Evolutionary conservation across 2,888 invertebrate genomes (phyloP).

Genomic region (Pharmacophagus antenor): DNA sequence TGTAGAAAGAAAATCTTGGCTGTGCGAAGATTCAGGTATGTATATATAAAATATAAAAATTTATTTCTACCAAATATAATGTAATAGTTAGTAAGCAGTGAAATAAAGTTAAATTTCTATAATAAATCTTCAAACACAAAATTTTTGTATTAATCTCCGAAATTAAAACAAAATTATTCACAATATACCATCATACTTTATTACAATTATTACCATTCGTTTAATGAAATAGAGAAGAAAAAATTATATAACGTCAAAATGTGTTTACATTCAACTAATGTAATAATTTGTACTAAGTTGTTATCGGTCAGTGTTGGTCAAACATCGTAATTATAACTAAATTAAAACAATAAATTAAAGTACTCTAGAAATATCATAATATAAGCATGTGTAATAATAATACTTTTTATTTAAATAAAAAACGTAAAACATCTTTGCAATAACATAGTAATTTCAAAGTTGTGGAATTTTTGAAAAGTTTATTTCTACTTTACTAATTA

Average conservation of each 20-base stretch:
- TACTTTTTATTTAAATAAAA: background rate
- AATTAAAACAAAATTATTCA: slow-evolving; percentile 21
- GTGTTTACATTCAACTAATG: slow-evolving; percentile 5
- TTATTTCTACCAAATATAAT: slow-evolving; percentile 53
- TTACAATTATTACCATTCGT: slow-evolving; percentile 49
- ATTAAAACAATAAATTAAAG: slow-evolving; percentile 4
- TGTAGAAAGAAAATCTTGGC: slow-evolving; percentile 46
- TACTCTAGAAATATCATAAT: background rate
- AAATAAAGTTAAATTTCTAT: slow-evolving; percentile 45
- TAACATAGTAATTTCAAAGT: slow-evolving; percentile 4
- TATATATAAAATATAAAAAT: slow-evolving; percentile 42
- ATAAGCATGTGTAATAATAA: background rate
- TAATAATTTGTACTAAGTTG: slow-evolving; percentile 9
- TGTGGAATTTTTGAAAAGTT: background rate
- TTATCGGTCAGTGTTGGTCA: background rate
- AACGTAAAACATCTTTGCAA: background rate
- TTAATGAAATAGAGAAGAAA: slow-evolving; percentile 9
- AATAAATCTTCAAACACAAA: slow-evolving; percentile 36
- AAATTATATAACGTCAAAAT: background rate
- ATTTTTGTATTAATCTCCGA: slow-evolving; percentile 25
- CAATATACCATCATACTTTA: slow-evolving; percentile 47
- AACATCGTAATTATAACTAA: background rate
- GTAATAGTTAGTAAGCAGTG: slow-evolving; percentile 37
- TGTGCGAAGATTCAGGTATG: slow-evolving; percentile 60
- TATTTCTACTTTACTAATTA: slow-evolving; percentile 1